Percentiles rank a stretch among this genome's conserved stretches.
These are phyloP conservation scores for Clanis bilineata DNA, from an alignment of 2,888 invertebrate species.

Conservation along the genomic window DNA sequence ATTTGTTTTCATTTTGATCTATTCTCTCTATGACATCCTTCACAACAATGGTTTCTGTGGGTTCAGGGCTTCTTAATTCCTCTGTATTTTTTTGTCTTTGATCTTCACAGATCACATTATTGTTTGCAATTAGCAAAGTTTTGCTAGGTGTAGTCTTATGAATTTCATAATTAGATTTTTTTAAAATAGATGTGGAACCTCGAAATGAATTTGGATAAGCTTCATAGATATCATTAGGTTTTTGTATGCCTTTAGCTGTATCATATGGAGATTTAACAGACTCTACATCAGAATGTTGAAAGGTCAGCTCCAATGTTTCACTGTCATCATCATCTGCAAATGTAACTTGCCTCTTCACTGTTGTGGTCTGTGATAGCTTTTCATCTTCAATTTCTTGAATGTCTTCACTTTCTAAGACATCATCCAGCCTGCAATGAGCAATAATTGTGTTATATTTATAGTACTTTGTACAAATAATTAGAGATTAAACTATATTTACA, in stretches of 20 bases:
- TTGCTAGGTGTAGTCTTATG: constrained; percentile 16
- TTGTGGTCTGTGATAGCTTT: constrained; percentile 24
- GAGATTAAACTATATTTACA: background rate
- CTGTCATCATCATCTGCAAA: constrained; percentile 67
- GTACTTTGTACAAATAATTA: background rate
- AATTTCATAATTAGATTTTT: constrained; percentile 57
- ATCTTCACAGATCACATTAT: constrained; percentile 3
- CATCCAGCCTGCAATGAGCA: constrained; percentile 46
- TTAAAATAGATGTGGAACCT: constrained; percentile 64
- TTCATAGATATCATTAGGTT: constrained; percentile 73
- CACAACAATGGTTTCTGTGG: constrained; percentile 48
- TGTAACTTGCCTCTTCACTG: constrained; percentile 54
- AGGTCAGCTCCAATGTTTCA: constrained; percentile 62
- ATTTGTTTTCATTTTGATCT: constrained; percentile 32
- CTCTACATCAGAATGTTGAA: constrained; percentile 57
- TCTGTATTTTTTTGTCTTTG: constrained; percentile 17
- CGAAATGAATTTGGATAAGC: constrained; percentile 49
- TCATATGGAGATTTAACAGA: constrained; percentile 46
- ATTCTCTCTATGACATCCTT: constrained; percentile 63
- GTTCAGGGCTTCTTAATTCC: background rate
- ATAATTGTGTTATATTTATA: background rate
- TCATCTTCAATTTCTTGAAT: constrained; percentile 35
- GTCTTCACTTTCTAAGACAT: constrained; percentile 51
- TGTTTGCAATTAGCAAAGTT: constrained; percentile 13
- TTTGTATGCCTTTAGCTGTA: constrained; percentile 54